A percentile compares a stretch with the other conserved stretches of the same genome.
Evolutionary conservation across 2,888 invertebrate species (phyloP).

Genomic region (Athrips mouffetella): DNA sequence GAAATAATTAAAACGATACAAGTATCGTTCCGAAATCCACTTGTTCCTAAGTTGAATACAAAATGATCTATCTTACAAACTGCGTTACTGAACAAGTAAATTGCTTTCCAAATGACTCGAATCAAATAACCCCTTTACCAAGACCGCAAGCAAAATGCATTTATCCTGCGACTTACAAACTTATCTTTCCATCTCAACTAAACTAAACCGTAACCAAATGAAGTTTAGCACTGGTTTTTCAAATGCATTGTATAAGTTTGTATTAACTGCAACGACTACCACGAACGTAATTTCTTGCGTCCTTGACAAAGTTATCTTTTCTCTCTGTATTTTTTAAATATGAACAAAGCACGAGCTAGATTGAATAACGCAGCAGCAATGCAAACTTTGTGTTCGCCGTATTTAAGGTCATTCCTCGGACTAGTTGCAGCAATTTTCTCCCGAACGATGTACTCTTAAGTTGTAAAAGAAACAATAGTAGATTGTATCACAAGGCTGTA

Average conservation of each 20-base stretch:
- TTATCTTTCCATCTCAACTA: not conserved
- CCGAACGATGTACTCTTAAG: constrained; percentile 26
- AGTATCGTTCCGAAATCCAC: not conserved
- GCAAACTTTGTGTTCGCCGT: constrained; percentile 17
- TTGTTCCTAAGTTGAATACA: not conserved
- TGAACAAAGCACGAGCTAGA: not conserved
- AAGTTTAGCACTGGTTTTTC: not conserved
- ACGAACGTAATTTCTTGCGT: constrained; percentile 1
- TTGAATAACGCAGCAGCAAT: constrained; percentile 11
- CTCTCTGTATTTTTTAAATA: not conserved
- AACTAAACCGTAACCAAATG: not conserved
- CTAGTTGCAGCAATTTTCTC: constrained; percentile 23
- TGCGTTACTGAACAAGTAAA: constrained; percentile 7
- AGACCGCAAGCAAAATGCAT: constrained; percentile 9
- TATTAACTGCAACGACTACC: not conserved
- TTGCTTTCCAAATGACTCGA: constrained; percentile 12
- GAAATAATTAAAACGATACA: no score
- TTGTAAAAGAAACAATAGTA: no score
- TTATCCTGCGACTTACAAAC: constrained; percentile 6
- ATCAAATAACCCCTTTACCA: not conserved
- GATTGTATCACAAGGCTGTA: not conserved
- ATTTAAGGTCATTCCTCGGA: constrained; percentile 38
- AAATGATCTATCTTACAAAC: not conserved
- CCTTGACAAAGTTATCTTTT: constrained; percentile 9
- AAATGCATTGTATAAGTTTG: not conserved